Evolutionary conservation across 37 sponge, comb jelly and placozoan species (phyloP), one percentile per base, ranked within the genome.

Genomic region (Oopsacas minuta): DNA sequence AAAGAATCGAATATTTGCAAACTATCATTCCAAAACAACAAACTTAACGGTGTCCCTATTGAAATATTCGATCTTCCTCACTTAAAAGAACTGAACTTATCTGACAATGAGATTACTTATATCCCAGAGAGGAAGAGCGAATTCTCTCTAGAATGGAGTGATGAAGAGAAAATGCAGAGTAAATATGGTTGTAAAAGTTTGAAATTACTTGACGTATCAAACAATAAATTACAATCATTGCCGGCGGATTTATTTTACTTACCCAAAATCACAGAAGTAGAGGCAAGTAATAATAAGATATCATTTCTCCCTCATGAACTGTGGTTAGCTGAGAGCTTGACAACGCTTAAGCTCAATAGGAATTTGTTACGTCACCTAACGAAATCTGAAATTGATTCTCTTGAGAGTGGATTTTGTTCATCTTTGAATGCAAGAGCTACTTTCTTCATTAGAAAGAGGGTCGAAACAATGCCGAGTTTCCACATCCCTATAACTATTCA

Each of bases 41-140:
- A 61, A 61, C 75, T 61, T 12, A 61, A 61, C 30, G 22, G 22
- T 25, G 75, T 61, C 1, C 75, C 75, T 3, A 61, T 61, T n/a
- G 75, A 61, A 34, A 61, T 61, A 25, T 61, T 61, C 75, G 75
- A 61, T 12, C 75, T 61, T 5, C 75, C 75, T 10, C 75, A 61
- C 30, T 5, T 61, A 3, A 61, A n/a, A 12, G 30, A 61, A 34
- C 20, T 61, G 32, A 25, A 10, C 30, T 25, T 61, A 12, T 61
- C 75, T 34, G 75, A 61, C 7, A 61, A 61, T 12, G 5, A 34
- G 32, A 3, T 61, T 5, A 12, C 75, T 12, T 61, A 61, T 34
- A 61, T 61, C 30, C 75, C 75, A 61, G 75, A 61, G 75, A 25
- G 75, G 30, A 10, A 12, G 1, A 3, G 32, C 3, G 30, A 61